Percentiles rank a stretch among this genome's conserved stretches.
These are phyloP conservation scores for Cephus nigrinus DNA, from an alignment of 2,888 invertebrate species.

Conservation along the genomic window DNA sequence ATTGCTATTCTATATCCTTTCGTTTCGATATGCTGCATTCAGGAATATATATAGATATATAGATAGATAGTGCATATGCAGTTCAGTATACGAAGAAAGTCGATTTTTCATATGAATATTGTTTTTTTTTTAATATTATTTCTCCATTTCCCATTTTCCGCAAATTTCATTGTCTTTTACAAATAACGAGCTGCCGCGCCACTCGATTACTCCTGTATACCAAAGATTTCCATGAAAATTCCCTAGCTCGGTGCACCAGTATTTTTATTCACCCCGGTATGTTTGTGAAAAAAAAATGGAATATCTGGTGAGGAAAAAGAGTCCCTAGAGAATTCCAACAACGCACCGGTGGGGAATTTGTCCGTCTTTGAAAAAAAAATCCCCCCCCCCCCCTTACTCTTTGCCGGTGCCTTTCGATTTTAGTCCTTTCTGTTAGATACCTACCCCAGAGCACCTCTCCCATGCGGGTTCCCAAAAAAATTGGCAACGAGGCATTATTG, in stretches of 20 bases:
- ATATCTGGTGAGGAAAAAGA: background rate
- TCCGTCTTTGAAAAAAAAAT: background rate
- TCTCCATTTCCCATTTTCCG: background rate
- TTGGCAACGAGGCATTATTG: background rate
- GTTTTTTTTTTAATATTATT: background rate
- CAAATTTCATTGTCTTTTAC: background rate
- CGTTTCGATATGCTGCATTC: no score
- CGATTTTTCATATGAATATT: background rate
- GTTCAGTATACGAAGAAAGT: no score
- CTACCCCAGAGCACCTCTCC: background rate
- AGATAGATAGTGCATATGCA: background rate
- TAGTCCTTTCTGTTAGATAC: background rate
- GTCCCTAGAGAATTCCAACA: background rate
- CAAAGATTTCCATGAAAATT: background rate
- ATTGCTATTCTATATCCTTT: no score
- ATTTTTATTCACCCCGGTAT: background rate
- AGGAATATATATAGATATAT: background rate
- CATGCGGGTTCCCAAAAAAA: background rate
- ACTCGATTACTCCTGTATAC: background rate
- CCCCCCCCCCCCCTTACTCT: background rate
- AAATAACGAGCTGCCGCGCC: background rate
- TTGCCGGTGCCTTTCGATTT: background rate
- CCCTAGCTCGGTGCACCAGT: background rate
- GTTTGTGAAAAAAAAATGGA: background rate
- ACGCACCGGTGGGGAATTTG: background rate